Evolutionary conservation across 2,113 vertebrate species (phyloP).

Genomic region (Ptilorrhoa leucosticta): DNA sequence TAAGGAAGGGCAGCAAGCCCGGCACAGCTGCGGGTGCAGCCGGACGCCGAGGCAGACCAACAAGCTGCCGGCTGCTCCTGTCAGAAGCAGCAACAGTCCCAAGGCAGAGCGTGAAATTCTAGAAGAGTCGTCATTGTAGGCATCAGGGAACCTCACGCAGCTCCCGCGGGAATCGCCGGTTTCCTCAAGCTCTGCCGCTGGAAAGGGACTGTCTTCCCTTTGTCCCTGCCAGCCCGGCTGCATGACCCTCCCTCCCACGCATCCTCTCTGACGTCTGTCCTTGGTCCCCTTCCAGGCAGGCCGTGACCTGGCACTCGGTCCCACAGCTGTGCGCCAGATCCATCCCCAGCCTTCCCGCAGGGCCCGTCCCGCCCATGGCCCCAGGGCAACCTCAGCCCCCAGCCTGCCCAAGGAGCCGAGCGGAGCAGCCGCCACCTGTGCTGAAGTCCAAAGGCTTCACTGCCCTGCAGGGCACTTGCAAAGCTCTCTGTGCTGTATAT

Average conservation of each 20-base stretch:
- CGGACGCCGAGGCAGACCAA: not conserved
- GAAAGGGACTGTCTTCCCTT: not conserved
- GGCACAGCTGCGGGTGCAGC: not conserved
- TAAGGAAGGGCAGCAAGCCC: not conserved
- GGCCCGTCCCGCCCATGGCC: not conserved
- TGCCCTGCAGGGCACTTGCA: not conserved
- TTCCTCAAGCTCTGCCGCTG: not conserved
- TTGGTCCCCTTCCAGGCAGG: not conserved
- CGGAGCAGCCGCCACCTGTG: fast-evolving
- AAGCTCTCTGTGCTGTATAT: not conserved
- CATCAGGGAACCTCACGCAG: not conserved
- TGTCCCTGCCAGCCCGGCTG: not conserved
- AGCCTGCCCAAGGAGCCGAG: fast-evolving
- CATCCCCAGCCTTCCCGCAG: not conserved
- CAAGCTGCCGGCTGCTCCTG: not conserved
- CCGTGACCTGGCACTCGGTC: not conserved
- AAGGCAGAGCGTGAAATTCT: not conserved
- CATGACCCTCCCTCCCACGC: fast-evolving
- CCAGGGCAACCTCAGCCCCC: not conserved
- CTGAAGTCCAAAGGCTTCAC: not conserved
- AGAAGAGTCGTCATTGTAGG: not conserved
- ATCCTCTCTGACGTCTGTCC: not conserved
- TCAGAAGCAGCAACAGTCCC: not conserved
- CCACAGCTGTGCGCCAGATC: not conserved
- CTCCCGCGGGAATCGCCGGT: fast-evolving